phyloP scores from a whole-genome alignment of 2,797 vertebrate genomes.

The Melanogrammus aeglefinus region DNA sequence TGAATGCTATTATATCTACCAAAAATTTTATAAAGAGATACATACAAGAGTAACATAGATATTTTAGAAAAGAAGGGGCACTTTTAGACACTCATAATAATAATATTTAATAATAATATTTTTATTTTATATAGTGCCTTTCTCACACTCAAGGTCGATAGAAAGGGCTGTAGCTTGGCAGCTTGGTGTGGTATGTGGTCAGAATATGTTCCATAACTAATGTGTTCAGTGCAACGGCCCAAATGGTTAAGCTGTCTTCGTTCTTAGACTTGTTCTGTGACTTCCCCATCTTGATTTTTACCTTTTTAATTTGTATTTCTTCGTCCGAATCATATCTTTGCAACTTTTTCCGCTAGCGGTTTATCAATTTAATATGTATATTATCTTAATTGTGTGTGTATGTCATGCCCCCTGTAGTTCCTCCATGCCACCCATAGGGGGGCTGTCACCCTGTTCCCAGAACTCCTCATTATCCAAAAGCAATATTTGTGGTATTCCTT shows the following conservation, averaged over 20 bases:
- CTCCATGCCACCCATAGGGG: neutral
- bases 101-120: too few relatives aligned
- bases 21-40: neutral
- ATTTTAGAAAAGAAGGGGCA: too few relatives aligned
- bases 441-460: neutral
- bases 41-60: neutral
- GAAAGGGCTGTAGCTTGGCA: neutral
- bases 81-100: too few relatives aligned
- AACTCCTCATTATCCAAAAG: neutral
- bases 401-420: neutral
- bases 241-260: neutral
- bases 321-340: neutral
- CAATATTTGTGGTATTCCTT: neutral
- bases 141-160: too few relatives aligned
- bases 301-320: too few relatives aligned
- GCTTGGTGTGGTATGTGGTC: neutral
- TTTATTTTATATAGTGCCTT: too few relatives aligned
- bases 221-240: neutral
- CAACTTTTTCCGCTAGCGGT: neutral
- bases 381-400: neutral
- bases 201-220: neutral
- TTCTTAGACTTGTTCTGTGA: neutral
- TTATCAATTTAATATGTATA: neutral
- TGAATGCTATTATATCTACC: neutral
- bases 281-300: neutral